Percentiles rank a stretch among this genome's conserved stretches.
These are phyloP conservation scores for Diorhabda sublineata DNA, from an alignment of 1,140 invertebrate genomes.

Conservation along the genomic window DNA sequence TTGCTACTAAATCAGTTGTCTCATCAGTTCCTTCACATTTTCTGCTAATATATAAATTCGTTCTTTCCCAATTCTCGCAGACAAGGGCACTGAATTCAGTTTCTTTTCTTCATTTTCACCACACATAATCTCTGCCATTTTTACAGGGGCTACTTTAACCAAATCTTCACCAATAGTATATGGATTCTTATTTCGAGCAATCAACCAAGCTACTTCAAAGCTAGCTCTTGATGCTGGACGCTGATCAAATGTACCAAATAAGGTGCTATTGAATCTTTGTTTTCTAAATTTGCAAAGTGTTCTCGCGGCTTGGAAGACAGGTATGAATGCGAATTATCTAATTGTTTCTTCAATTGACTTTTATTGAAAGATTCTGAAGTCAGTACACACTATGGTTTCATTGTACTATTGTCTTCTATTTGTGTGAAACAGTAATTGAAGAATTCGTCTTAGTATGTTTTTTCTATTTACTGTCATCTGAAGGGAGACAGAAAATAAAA, in stretches of 20 bases:
- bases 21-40: constrained; percentile 30
- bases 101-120: constrained; percentile 29
- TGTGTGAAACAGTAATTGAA: constrained; percentile 30
- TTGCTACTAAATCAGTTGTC: constrained; percentile 13
- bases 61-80: constrained; percentile 25
- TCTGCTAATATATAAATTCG: constrained; percentile 22
- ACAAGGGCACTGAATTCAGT: constrained; percentile 33
- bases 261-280: constrained; percentile 5
- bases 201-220: constrained; percentile 33
- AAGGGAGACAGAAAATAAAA: no score
- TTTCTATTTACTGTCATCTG: constrained; percentile 10
- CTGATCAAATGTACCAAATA: constrained; percentile 22
- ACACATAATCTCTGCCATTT: background rate
- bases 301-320: constrained; percentile 7
- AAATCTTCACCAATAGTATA: constrained; percentile 30
- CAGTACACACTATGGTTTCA: no score
- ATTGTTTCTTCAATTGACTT: constrained; percentile 34
- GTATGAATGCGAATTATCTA: constrained; percentile 25
- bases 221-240: constrained; percentile 31
- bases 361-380: no score
- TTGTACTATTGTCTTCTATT: constrained; percentile 29
- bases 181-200: constrained; percentile 31
- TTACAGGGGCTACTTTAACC: constrained; percentile 29
- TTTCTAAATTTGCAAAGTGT: constrained; percentile 8
- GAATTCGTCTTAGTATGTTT: constrained; percentile 25